Conservation (phyloP, 2,888 invertebrate genomes). For the Actias luna region DNA sequence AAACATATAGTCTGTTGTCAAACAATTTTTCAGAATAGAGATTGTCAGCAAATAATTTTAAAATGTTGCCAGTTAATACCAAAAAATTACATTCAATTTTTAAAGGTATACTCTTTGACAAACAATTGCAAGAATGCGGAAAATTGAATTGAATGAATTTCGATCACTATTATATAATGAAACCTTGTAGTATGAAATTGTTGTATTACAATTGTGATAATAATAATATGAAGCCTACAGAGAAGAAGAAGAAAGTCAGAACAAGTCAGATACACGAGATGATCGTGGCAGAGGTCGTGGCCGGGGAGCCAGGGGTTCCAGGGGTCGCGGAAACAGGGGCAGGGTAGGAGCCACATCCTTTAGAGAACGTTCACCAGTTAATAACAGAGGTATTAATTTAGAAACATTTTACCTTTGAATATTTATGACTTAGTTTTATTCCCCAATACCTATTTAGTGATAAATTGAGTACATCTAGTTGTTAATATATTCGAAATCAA, state of each 20-base stretch:
- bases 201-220: not conserved
- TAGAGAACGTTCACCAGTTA: slow-evolving; percentile 61
- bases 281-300: slow-evolving; percentile 24
- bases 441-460: too few species aligned
- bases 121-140: too few species aligned
- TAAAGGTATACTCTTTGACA: too few species aligned
- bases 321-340: slow-evolving; percentile 41
- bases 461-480: too few species aligned
- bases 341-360: slow-evolving; percentile 43
- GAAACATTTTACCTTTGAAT: not conserved
- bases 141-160: too few species aligned
- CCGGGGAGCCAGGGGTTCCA: slow-evolving; percentile 28
- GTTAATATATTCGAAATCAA: too few species aligned
- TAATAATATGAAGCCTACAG: slow-evolving; percentile 37
- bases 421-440: too few species aligned
- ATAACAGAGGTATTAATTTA: slow-evolving; percentile 27
- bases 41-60: too few species aligned
- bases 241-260: slow-evolving; percentile 52
- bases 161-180: not conserved
- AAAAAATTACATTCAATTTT: too few species aligned
- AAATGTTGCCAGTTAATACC: too few species aligned
- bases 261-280: slow-evolving; percentile 28
- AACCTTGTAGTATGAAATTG: not conserved
- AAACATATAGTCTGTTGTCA: too few species aligned
- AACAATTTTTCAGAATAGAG: too few species aligned